phyloP scores from a whole-genome alignment of 2,113 vertebrate species.

The Xenopus laevis region DNA sequence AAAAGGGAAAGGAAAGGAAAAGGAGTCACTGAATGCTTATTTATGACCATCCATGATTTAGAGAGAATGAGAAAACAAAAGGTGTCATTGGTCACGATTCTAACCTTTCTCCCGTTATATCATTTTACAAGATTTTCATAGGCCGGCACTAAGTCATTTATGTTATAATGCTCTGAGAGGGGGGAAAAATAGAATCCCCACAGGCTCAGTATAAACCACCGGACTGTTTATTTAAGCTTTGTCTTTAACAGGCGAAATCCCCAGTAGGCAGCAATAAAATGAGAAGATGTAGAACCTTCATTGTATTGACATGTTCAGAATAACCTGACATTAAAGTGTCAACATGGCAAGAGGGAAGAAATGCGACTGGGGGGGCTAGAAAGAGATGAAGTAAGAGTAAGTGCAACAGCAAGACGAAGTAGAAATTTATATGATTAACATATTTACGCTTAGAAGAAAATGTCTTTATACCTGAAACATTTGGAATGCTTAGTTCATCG shows the following conservation, averaged over 20 bases:
- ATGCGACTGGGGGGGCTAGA: too few relatives aligned
- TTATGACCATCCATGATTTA: too few relatives aligned
- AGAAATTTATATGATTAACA: too few relatives aligned
- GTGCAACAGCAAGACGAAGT: too few relatives aligned
- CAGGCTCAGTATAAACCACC: slow-evolving; percentile 2
- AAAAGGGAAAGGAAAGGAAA: too few relatives aligned
- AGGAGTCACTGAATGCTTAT: too few relatives aligned
- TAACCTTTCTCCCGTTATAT: not conserved
- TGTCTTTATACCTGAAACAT: too few relatives aligned
- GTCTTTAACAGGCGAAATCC: slow-evolving; percentile 26
- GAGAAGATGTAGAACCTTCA: slow-evolving; percentile 10
- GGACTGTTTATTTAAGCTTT: slow-evolving; percentile 37
- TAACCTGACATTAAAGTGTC: slow-evolving; percentile 35
- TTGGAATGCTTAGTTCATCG: too few relatives aligned
- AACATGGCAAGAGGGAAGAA: not conserved
- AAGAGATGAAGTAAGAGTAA: too few relatives aligned
- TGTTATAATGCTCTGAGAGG: slow-evolving; percentile 16
- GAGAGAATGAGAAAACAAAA: too few relatives aligned
- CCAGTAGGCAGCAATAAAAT: slow-evolving; percentile 33
- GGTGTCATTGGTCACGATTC: not conserved
- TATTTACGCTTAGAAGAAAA: too few relatives aligned
- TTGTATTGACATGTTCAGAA: slow-evolving; percentile 37
- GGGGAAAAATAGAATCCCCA: slow-evolving; percentile 4
- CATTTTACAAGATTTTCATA: not conserved
- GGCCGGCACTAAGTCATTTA: slow-evolving; percentile 30